These are phyloP conservation scores for Luidia sarsii DNA, from an alignment of 53 echinoderm and acorn worm genomes.

Conservation along the genomic window DNA sequence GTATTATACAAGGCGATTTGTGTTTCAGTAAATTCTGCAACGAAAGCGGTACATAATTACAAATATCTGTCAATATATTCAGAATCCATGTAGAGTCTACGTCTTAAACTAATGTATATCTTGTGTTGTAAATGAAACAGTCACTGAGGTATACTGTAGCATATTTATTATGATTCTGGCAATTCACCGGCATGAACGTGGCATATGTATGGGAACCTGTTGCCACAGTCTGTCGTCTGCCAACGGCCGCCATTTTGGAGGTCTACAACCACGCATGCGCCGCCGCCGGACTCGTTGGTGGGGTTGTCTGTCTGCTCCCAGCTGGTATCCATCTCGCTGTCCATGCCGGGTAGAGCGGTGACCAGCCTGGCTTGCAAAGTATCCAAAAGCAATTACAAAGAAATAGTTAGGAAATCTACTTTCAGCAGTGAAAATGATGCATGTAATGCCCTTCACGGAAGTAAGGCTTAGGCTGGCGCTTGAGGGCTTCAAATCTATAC, in stretches of 20 bases:
- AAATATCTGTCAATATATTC: no score
- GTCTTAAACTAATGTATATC: no score
- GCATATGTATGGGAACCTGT: background rate
- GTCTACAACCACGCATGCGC: slow-evolving; percentile 16
- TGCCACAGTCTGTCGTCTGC: background rate
- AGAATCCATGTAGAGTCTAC: no score
- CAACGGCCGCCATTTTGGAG: slow-evolving; percentile 22
- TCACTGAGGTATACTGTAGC: no score
- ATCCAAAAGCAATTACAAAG: no score
- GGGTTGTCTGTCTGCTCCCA: background rate
- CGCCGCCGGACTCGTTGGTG: background rate
- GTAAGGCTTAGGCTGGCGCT: background rate
- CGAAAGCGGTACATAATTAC: background rate
- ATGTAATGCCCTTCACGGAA: background rate
- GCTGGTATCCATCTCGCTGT: background rate
- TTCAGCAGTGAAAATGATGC: no score
- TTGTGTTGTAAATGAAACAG: no score
- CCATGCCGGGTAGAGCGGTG: background rate
- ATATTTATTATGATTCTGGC: no score
- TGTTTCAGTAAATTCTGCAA: slow-evolving; percentile 44
- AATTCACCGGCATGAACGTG: slow-evolving; percentile 26
- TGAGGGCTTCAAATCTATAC: no score
- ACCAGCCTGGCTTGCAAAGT: background rate
- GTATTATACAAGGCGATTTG: slow-evolving; percentile 35
- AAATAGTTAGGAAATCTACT: no score